These are phyloP conservation scores for Euphysa ruthae DNA, from an alignment of 30 jellyfish, hydroid and myxozoan species.

Conservation along the genomic window DNA sequence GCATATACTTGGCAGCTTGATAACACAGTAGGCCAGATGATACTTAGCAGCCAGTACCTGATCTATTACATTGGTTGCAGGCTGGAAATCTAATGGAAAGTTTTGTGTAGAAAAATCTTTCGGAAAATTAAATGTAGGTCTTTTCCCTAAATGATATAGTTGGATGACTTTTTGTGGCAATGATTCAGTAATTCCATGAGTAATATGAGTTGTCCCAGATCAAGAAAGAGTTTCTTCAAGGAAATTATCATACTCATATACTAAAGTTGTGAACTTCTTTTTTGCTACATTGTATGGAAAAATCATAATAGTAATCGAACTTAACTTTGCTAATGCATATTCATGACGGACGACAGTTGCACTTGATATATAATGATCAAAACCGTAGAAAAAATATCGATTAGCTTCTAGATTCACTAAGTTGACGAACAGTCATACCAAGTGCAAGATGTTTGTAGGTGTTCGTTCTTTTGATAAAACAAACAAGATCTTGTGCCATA, in stretches of 20 bases:
- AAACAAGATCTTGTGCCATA: slow-evolving; percentile 40
- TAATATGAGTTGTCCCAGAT: slow-evolving; percentile 45
- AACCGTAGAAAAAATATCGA: slow-evolving; percentile 26
- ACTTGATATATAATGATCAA: slow-evolving; percentile 55
- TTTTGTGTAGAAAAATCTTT: background rate
- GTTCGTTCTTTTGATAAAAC: slow-evolving; percentile 9
- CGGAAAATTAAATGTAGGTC: slow-evolving; percentile 12
- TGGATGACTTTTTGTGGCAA: slow-evolving; percentile 32
- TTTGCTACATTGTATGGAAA: slow-evolving; percentile 28
- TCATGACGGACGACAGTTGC: slow-evolving; percentile 49
- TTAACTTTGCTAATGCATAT: slow-evolving; percentile 33
- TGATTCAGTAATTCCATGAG: slow-evolving; percentile 25
- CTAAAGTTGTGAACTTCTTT: slow-evolving; percentile 9
- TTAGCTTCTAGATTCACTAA: slow-evolving; percentile 31
- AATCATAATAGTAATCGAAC: slow-evolving; percentile 10
- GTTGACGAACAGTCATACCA: slow-evolving; percentile 51
- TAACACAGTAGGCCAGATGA: background rate
- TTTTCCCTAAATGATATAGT: slow-evolving; percentile 10
- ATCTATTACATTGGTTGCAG: background rate
- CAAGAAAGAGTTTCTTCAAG: slow-evolving; percentile 33
- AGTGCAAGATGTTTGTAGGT: slow-evolving; percentile 43
- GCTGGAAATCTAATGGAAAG: background rate
- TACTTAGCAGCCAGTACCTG: background rate
- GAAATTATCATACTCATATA: background rate
- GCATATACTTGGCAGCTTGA: no score